Evolutionary conservation across 2,113 vertebrate species (phyloP).

Genomic region (Antechinus flavipes): DNA sequence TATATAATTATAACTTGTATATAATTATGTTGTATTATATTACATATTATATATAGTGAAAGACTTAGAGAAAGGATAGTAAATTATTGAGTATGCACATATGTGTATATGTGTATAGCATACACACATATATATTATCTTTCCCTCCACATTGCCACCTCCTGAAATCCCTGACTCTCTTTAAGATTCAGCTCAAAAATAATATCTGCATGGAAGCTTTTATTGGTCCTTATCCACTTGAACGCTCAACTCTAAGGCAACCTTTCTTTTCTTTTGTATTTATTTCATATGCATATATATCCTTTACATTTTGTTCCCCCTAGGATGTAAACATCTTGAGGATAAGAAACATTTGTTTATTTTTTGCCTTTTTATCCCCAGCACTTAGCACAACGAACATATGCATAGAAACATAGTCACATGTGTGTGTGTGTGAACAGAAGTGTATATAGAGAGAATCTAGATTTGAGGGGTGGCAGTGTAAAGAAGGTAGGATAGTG

Average conservation of each 20-base stretch:
- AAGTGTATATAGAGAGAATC: neutral
- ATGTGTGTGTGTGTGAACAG: neutral
- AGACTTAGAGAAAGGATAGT: neutral
- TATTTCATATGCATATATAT: too few relatives aligned
- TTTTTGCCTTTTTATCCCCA: neutral
- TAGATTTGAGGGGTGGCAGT: neutral
- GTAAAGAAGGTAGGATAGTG: neutral
- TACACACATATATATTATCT: neutral
- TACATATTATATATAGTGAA: neutral
- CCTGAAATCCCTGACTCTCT: neutral
- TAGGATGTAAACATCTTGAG: neutral
- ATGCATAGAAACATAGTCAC: neutral
- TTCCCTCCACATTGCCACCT: neutral
- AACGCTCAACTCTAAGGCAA: neutral
- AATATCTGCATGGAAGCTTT: neutral
- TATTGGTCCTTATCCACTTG: neutral
- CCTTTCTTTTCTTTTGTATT: neutral
- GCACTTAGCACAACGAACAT: neutral
- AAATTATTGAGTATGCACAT: neutral
- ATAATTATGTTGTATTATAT: neutral
- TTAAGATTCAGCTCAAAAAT: neutral
- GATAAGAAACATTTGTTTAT: neutral
- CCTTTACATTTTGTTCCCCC: neutral
- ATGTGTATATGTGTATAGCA: neutral
- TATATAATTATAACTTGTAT: neutral